Base-by-base conservation (phyloP, 2,113 vertebrate genomes). In the Cyphomyrus plagiostoma region DNA sequence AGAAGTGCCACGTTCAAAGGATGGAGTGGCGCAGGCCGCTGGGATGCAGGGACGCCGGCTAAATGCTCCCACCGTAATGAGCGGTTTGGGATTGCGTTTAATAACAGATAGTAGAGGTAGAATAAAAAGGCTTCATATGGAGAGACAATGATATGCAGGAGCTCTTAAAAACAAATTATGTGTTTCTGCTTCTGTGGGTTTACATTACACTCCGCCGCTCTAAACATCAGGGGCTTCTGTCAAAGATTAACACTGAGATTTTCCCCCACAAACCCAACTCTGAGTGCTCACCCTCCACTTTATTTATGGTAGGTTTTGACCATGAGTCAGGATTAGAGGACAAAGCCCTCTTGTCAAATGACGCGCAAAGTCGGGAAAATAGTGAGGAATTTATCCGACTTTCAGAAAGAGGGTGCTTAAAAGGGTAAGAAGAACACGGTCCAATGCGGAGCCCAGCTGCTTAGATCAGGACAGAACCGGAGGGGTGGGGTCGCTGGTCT, bases 71-170 rank as follows among this genome's bases (percentile, higher is more conserved):
- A 42, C 82, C 30, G 82, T 95, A 95, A 95, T 95, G 93, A 95
- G 93, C 94, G 94, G 94, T 88, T 93, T 92, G 62, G 90, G 93
- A 94, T 92, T 93, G 93, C 92, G 91, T 92, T 94, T 95, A 95
- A 95, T 95, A 93, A 95, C 95, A 95, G 94, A 94, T 94, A 95
- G 93, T 93, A 93, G 94, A 93, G 93, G 94, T 92, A 90, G 92
- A 92, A 93, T 94, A 92, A 94, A 94, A 92, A 93, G 94, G 92
- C 92, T 94, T 86, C 90, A 89, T 83, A 70, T 90, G 90, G 93
- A 92, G 94, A 94, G 94, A 94, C 95, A 95, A 95, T 94, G 93
- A 94, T 94, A 91, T 91, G 93, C 94, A 94, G 94, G 94, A 94
- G 93, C 93, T 94, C 92, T 95, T 95, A 93, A 94, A 89, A 90